These are phyloP conservation scores for Rousettus leschenaultii DNA, from an alignment of 2,113 vertebrate genomes.

Conservation along the genomic window DNA sequence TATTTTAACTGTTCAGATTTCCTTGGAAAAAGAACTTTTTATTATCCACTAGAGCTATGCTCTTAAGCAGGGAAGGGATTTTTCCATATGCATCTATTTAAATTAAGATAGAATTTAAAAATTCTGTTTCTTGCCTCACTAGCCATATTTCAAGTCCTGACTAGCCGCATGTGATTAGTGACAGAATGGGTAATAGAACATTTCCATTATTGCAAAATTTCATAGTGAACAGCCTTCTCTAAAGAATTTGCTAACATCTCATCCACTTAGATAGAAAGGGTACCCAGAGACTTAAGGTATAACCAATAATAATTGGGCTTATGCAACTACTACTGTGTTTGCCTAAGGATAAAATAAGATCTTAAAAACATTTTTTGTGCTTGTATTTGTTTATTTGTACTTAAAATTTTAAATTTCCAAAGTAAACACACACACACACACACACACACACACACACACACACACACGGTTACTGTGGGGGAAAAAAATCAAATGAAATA, in stretches of 20 bases:
- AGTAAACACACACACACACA: too few species aligned
- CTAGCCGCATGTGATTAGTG: neutral
- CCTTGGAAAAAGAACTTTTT: neutral
- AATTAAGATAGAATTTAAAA: neutral
- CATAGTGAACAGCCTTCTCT: neutral
- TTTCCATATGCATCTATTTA: neutral
- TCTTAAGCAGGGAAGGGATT: neutral
- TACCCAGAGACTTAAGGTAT: too few species aligned
- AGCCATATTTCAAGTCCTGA: neutral
- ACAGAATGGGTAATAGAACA: neutral
- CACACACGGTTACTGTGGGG: neutral
- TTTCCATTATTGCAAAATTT: neutral
- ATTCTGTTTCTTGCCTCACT: neutral
- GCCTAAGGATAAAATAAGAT: neutral
- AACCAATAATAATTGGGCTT: neutral
- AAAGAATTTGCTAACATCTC: neutral
- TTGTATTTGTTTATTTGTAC: neutral
- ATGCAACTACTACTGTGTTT: neutral
- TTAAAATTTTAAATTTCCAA: neutral
- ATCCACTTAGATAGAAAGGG: neutral
- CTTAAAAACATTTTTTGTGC: neutral
- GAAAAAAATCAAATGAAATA: neutral
- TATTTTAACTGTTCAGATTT: neutral
- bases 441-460: too few species aligned
- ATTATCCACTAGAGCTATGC: neutral